A percentile compares a stretch with the other conserved stretches of the same genome.
phyloP scores from a whole-genome alignment of 92 coral and sea anemone genomes.

The Siderastrea radians region DNA sequence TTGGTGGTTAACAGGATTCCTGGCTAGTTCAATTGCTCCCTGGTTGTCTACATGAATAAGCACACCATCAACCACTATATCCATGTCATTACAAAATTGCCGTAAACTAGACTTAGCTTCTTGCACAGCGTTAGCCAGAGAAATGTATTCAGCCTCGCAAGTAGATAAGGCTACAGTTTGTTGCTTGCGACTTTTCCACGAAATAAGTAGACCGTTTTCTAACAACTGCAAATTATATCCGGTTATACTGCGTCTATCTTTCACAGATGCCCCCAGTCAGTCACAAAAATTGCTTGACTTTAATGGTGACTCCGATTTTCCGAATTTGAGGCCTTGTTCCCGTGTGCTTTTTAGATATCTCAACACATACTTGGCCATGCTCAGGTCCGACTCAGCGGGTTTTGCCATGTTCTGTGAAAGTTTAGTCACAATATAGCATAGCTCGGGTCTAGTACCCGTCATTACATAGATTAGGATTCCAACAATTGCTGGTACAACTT shows the following conservation, averaged over 20 bases:
- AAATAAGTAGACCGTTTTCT: slow-evolving; percentile 27
- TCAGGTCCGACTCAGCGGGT: slow-evolving; percentile 19
- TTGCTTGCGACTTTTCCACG: slow-evolving; percentile 57
- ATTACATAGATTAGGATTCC: slow-evolving; percentile 67
- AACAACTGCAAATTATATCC: slow-evolving; percentile 50
- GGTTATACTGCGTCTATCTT: slow-evolving; percentile 61
- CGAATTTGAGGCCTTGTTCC: slow-evolving; percentile 46
- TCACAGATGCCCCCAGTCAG: slow-evolving; percentile 58
- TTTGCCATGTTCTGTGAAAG: slow-evolving; percentile 61
- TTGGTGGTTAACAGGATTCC: slow-evolving; percentile 62
- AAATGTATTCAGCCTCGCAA: slow-evolving; percentile 68
- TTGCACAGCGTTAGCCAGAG: slow-evolving; percentile 32
- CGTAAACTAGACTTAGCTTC: neutral
- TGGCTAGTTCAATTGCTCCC: slow-evolving; percentile 64
- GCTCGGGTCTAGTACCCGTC: slow-evolving; percentile 68
- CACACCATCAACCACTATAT: slow-evolving; percentile 9
- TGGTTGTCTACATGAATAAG: slow-evolving; percentile 71
- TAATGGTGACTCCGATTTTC: slow-evolving; percentile 42
- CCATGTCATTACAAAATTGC: slow-evolving; percentile 14
- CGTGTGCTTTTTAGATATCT: slow-evolving; percentile 57
- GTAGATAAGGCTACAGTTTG: slow-evolving; percentile 51
- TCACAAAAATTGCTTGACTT: slow-evolving; percentile 55
- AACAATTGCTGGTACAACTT: slow-evolving; percentile 53
- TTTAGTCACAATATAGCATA: slow-evolving; percentile 58
- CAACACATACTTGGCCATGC: slow-evolving; percentile 49